Evolutionary conservation across 2,113 vertebrate genomes (phyloP).

Genomic region (Spermophilus dauricus): DNA sequence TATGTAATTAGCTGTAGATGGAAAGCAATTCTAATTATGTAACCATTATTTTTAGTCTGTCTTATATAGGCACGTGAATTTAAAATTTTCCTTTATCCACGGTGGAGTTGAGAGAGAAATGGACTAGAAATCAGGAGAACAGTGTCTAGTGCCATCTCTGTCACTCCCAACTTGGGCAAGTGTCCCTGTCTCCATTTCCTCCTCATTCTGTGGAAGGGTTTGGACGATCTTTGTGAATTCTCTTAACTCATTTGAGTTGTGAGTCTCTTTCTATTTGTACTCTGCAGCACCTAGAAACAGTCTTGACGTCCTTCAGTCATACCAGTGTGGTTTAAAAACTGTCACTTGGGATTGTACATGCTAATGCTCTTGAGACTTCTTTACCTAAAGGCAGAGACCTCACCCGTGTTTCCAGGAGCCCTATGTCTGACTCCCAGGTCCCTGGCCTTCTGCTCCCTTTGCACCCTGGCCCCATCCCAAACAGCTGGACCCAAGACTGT

Average conservation of each 20-base stretch:
- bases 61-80: background rate
- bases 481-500: background rate
- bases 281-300: background rate
- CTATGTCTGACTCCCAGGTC: background rate
- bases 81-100: background rate
- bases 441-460: background rate
- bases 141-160: background rate
- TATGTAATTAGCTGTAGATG: background rate
- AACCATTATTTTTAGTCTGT: background rate
- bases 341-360: background rate
- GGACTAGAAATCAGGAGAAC: background rate
- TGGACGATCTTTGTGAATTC: background rate
- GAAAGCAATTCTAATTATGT: background rate
- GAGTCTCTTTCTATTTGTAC: background rate
- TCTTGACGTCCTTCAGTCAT: background rate
- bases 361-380: background rate
- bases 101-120: background rate
- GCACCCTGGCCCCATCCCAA: background rate
- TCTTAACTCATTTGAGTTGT: background rate
- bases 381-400: background rate
- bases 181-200: background rate
- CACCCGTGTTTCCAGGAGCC: background rate
- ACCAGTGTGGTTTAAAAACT: background rate
- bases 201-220: background rate
- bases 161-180: background rate